phyloP scores from a whole-genome alignment of 53 echinoderm and acorn worm genomes.

The Henricia sp. region DNA sequence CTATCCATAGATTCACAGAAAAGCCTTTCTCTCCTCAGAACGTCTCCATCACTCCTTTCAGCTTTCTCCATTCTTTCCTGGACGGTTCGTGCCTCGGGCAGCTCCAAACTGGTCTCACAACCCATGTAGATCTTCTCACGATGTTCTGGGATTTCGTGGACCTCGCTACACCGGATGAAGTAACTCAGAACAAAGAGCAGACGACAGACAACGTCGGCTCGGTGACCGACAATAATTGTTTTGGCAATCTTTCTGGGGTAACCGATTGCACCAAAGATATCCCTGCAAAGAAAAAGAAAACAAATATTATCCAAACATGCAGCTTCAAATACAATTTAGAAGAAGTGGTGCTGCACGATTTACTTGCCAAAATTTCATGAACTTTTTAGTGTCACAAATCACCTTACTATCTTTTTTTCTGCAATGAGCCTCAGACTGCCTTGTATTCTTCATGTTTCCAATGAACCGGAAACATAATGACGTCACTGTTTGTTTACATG shows the following conservation, averaged over 20 bases:
- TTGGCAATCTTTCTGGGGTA: constrained; percentile 84
- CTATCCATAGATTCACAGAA: constrained; percentile 20
- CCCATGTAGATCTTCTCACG: constrained; percentile 80
- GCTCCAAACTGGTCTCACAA: constrained; percentile 46
- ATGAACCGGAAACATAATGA: too few species aligned
- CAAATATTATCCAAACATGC: neutral
- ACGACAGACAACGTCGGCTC: constrained; percentile 88
- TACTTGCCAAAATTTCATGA: too few species aligned
- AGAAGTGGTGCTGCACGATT: too few species aligned
- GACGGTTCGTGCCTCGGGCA: constrained; percentile 30
- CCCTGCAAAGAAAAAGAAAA: constrained; percentile 52
- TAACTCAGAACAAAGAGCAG: constrained; percentile 93
- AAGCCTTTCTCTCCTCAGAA: constrained; percentile 6
- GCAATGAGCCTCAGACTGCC: too few species aligned
- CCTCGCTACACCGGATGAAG: constrained; percentile 97
- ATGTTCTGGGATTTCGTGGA: constrained; percentile 78
- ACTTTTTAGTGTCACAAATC: too few species aligned
- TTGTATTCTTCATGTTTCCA: too few species aligned
- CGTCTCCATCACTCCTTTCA: neutral
- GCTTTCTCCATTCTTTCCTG: constrained; percentile 37
- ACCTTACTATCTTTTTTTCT: too few species aligned
- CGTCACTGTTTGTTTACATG: too few species aligned
- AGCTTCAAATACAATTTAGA: too few species aligned
- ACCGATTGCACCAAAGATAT: constrained; percentile 92
- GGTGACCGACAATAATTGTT: constrained; percentile 85